Evolutionary conservation across 2,888 invertebrate genomes (phyloP).

Genomic region (Cantharis lateralis): DNA sequence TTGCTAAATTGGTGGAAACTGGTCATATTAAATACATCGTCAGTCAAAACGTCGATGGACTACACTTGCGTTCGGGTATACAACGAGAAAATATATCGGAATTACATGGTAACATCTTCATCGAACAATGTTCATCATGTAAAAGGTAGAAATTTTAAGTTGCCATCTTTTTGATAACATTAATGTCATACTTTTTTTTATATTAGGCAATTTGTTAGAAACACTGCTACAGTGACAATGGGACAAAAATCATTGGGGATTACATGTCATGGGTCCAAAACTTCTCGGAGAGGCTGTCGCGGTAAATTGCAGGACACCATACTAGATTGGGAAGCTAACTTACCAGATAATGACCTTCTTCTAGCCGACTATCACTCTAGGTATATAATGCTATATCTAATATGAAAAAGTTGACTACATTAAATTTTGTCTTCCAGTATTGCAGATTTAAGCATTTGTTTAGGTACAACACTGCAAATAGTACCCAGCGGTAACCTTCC

Average conservation of each 20-base stretch:
- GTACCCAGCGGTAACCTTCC: conserved; percentile 96
- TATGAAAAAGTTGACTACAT: neutral
- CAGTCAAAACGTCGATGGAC: conserved; percentile 97
- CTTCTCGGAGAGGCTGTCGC: conserved; percentile 75
- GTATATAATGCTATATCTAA: conserved; percentile 54
- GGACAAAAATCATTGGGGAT: conserved; percentile 74
- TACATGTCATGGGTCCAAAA: conserved; percentile 66
- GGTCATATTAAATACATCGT: conserved; percentile 83
- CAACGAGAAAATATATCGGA: conserved; percentile 82
- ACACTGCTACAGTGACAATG: conserved; percentile 78
- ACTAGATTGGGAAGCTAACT: conserved; percentile 95
- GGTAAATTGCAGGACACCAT: conserved; percentile 89
- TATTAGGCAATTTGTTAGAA: conserved; percentile 77
- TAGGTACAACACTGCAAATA: conserved; percentile 98
- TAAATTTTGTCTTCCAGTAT: conserved; percentile 64
- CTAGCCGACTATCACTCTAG: conserved; percentile 86
- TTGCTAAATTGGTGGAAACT: conserved; percentile 77
- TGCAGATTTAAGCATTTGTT: conserved; percentile 89
- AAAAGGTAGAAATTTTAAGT: conserved; percentile 65
- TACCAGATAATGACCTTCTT: conserved; percentile 85
- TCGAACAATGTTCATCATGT: conserved; percentile 91
- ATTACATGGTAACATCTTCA: conserved; percentile 97
- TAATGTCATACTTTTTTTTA: conserved; percentile 2
- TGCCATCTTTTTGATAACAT: neutral
- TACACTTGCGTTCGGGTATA: conserved; percentile 91